phyloP scores from a whole-genome alignment of 2,888 invertebrate genomes.

The Caenorhabditis plicata region DNA sequence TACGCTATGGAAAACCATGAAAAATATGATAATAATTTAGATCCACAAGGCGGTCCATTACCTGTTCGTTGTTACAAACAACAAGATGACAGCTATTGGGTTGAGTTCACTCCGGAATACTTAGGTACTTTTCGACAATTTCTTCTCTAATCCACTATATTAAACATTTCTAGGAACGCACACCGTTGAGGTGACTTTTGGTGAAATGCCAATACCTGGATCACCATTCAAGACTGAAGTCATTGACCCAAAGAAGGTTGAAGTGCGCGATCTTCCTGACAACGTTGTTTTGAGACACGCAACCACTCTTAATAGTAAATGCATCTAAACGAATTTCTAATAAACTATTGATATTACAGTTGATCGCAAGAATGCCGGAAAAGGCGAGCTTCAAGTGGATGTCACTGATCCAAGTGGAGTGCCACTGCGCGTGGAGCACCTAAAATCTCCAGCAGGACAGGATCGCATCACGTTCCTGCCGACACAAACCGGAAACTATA shows the following conservation, averaged over 20 bases:
- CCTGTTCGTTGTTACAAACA: constrained; percentile 93
- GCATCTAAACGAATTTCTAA: not conserved
- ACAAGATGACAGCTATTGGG: constrained; percentile 88
- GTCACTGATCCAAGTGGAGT: constrained; percentile 58
- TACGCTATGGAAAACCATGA: no score
- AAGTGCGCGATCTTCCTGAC: constrained; percentile 47
- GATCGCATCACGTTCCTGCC: constrained; percentile 62
- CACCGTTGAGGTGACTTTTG: constrained; percentile 82
- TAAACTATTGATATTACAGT: constrained; percentile 37
- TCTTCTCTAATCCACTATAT: no score
- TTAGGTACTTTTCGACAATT: no score
- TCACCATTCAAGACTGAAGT: constrained; percentile 88
- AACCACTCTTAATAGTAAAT: constrained; percentile 44
- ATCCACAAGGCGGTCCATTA: constrained; percentile 71
- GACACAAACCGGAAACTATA: constrained; percentile 57
- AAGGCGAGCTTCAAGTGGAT: constrained; percentile 56
- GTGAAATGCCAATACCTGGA: constrained; percentile 78
- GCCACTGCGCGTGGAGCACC: constrained; percentile 49
- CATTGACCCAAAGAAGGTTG: constrained; percentile 71
- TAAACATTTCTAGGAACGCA: no score
- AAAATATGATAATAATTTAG: no score
- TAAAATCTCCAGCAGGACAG: constrained; percentile 51
- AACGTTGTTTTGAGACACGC: constrained; percentile 51
- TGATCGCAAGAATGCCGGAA: constrained; percentile 59
- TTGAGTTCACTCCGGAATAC: constrained; percentile 75